phyloP scores from a whole-genome alignment of 2,888 invertebrate species.

The Drosophila nr. medialis region DNA sequence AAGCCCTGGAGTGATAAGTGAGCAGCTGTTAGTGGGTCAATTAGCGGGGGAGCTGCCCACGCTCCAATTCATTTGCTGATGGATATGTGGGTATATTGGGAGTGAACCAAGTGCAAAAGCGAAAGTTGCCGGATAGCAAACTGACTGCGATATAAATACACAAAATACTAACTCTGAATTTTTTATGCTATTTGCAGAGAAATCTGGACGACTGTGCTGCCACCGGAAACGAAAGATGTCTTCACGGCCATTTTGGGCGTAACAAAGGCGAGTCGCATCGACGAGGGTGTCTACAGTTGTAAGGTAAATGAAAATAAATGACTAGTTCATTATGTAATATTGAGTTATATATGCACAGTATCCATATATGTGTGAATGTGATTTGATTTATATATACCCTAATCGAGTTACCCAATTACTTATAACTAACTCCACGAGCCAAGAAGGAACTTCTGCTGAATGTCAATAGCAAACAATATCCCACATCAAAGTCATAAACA shows the following conservation, averaged over 20 bases:
- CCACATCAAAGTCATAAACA: constrained; percentile 50
- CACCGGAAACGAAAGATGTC: constrained; percentile 83
- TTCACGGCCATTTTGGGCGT: constrained; percentile 90
- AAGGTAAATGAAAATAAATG: constrained; percentile 85
- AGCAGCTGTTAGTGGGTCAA: constrained; percentile 72
- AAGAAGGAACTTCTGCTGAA: constrained; percentile 2
- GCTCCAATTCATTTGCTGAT: constrained; percentile 64
- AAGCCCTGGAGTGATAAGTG: constrained; percentile 66
- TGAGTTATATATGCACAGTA: neutral
- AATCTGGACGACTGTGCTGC: constrained; percentile 88
- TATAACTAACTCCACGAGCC: constrained; percentile 53
- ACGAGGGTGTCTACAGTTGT: constrained; percentile 92
- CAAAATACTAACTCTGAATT: neutral
- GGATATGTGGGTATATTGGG: constrained; percentile 40
- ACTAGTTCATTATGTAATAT: neutral
- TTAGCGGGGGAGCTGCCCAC: constrained; percentile 59
- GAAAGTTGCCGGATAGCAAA: constrained; percentile 66
- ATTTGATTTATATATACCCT: constrained; percentile 44
- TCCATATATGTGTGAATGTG: neutral
- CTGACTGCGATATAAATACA: constrained; percentile 1
- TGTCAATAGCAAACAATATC: constrained; percentile 21
- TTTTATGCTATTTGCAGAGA: constrained; percentile 85
- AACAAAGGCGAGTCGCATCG: constrained; percentile 88
- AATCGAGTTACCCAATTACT: constrained; percentile 65
- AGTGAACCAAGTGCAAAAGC: constrained; percentile 61